Conservation (phyloP, 1,140 invertebrate genomes). For the Anastrepha ludens region DNA sequence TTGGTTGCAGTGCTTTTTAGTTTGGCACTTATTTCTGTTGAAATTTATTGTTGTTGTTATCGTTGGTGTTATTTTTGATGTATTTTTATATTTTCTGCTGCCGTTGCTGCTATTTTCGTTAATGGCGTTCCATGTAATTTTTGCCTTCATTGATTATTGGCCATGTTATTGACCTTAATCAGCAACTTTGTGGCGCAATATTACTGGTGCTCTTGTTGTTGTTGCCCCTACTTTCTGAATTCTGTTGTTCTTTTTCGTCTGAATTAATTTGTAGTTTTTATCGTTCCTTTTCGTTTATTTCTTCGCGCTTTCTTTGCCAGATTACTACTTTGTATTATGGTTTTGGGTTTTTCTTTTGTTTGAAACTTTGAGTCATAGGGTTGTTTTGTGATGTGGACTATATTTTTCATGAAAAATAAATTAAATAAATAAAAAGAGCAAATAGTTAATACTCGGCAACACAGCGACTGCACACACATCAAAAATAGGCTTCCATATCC, state of each 20-base stretch:
- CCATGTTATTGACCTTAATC: conserved; percentile 45
- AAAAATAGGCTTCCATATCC: too few relatives aligned
- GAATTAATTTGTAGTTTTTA: conserved; percentile 41
- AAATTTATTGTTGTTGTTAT: not conserved
- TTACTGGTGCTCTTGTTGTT: not conserved
- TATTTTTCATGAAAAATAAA: too few relatives aligned
- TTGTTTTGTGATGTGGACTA: too few relatives aligned
- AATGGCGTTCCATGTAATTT: conserved; percentile 35
- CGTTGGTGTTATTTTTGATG: conserved; percentile 37
- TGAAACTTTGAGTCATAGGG: too few relatives aligned
- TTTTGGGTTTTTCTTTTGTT: too few relatives aligned
- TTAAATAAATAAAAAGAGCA: too few relatives aligned
- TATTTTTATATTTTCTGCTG: not conserved
- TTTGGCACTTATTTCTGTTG: not conserved
- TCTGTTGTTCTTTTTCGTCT: not conserved
- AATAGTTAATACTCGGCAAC: too few relatives aligned
- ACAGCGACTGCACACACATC: too few relatives aligned
- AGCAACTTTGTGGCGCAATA: conserved; percentile 9
- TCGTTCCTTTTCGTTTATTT: not conserved
- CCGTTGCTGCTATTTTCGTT: conserved; percentile 20
- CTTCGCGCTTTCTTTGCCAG: not conserved
- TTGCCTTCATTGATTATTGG: conserved; percentile 48
- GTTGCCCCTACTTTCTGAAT: conserved; percentile 4
- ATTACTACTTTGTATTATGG: not conserved
- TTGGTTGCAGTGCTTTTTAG: not conserved